A percentile compares a stretch with the other conserved stretches of the same genome.
phyloP scores from a whole-genome alignment of 2,797 vertebrate species.

The Siniperca scherzeri region DNA sequence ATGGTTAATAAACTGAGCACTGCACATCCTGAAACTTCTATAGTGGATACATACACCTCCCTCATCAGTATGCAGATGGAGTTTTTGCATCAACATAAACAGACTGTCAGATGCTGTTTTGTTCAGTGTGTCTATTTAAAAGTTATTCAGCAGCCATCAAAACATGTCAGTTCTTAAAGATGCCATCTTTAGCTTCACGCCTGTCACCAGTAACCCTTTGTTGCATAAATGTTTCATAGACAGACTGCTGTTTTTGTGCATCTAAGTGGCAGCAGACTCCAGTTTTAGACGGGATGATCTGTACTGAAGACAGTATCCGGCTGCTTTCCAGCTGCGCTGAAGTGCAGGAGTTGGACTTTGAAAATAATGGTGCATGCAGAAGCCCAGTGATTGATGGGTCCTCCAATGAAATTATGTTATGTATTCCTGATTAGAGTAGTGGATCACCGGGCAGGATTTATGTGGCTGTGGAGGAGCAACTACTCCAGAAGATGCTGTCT shows the following conservation, averaged over 20 bases:
- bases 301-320: conserved; percentile 24
- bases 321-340: conserved; percentile 45
- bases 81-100: conserved; percentile 39
- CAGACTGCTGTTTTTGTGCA: conserved; percentile 36
- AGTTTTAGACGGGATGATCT: conserved; percentile 51
- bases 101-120: conserved; percentile 54
- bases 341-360: conserved; percentile 55
- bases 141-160: conserved; percentile 55
- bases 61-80: conserved; percentile 50
- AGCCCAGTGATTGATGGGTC: conserved; percentile 68
- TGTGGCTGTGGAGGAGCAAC: conserved; percentile 53
- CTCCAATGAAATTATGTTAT: conserved; percentile 68
- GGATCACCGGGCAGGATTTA: conserved; percentile 68
- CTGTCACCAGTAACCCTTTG: conserved; percentile 58
- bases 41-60: conserved; percentile 6
- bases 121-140: conserved; percentile 50
- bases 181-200: conserved; percentile 48
- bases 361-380: conserved; percentile 60
- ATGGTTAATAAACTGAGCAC: conserved; percentile 10
- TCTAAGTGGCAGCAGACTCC: conserved; percentile 57
- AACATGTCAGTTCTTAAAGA: conserved; percentile 57
- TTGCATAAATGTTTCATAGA: conserved; percentile 61
- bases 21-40: background rate
- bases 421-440: conserved; percentile 71
- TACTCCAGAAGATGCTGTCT: conserved; percentile 63